phyloP scores from a whole-genome alignment of 2,113 vertebrate species.

The Cacatua alba region DNA sequence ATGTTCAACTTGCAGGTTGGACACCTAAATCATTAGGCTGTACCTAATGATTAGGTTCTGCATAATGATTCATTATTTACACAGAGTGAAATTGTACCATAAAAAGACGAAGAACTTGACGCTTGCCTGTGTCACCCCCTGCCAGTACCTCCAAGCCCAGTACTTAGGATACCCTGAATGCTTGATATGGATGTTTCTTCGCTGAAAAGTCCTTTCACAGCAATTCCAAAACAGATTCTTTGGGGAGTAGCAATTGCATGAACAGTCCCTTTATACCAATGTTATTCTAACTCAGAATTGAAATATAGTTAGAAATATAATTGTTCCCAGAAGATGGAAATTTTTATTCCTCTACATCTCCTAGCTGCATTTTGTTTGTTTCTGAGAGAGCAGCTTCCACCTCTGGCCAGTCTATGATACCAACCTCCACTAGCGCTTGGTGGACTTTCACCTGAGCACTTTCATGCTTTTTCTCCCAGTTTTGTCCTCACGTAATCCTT shows the following conservation, averaged over 20 bases:
- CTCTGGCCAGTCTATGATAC: neutral
- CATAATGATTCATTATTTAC: neutral
- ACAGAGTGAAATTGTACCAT: neutral
- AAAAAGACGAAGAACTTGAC: neutral
- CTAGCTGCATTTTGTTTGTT: neutral
- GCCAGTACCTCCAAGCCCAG: neutral
- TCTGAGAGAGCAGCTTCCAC: neutral
- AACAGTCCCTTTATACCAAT: neutral
- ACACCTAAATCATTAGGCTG: neutral
- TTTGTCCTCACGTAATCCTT: neutral
- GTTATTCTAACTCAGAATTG: neutral
- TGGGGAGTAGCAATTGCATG: neutral
- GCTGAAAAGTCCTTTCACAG: neutral
- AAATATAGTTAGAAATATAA: neutral
- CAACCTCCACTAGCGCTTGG: accelerated
- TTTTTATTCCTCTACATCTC: neutral
- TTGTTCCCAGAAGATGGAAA: neutral
- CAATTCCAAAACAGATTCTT: neutral
- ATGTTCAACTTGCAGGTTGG: neutral
- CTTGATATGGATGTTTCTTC: neutral
- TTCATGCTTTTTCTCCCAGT: neutral
- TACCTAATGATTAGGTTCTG: neutral
- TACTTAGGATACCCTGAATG: neutral
- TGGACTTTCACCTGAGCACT: neutral
- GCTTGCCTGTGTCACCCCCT: neutral